phyloP scores from a whole-genome alignment of 2,888 invertebrate species.

The Dastarcus helophoroides region DNA sequence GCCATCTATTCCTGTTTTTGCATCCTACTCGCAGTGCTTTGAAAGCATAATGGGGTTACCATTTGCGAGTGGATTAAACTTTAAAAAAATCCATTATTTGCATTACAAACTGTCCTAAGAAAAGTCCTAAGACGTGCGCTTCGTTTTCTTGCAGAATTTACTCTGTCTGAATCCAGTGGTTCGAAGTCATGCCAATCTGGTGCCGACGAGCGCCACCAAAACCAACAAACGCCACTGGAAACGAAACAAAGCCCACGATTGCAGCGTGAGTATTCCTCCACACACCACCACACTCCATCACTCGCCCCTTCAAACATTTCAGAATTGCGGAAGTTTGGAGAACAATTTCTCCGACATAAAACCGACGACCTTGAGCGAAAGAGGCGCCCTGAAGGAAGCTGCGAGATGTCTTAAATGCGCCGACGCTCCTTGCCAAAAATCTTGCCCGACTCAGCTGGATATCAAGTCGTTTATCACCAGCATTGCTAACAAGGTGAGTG shows the following conservation, averaged over 20 bases:
- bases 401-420: conserved; percentile 83
- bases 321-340: conserved; percentile 57
- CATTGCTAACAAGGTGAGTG: conserved; percentile 78
- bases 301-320: conserved; percentile 22
- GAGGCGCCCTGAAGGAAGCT: conserved; percentile 85
- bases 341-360: conserved; percentile 97
- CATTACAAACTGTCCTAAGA: too few relatives aligned
- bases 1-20: too few relatives aligned
- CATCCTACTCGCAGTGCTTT: too few relatives aligned
- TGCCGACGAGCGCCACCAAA: conserved; percentile 81
- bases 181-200: conserved; percentile 59
- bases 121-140: too few relatives aligned
- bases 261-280: conserved; percentile 50
- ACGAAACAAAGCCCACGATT: conserved; percentile 75
- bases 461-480: conserved; percentile 94
- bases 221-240: conserved; percentile 90
- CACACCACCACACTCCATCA: too few relatives aligned
- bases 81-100: too few relatives aligned
- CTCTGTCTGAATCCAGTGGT: conserved; percentile 76
- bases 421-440: conserved; percentile 97
- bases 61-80: too few relatives aligned
- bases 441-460: conserved; percentile 96
- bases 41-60: too few relatives aligned
- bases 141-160: conserved; percentile 56
- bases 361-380: conserved; percentile 91